Evolutionary conservation across 2,113 vertebrate genomes (phyloP).

Genomic region (Ancistrus triradiatus): DNA sequence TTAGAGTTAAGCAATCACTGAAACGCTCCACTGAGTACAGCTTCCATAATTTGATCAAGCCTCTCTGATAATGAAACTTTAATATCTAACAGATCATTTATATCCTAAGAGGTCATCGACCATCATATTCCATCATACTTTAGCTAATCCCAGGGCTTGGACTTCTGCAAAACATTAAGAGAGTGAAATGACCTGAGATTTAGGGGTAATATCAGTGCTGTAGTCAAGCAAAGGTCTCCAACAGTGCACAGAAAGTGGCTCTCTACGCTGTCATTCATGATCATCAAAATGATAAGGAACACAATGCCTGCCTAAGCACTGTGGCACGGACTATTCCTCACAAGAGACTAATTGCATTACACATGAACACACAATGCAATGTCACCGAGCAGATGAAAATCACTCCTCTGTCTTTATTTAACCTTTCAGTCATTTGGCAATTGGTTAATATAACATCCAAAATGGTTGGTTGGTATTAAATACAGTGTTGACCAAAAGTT

Average conservation of each 20-base stretch:
- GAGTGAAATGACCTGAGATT: background rate
- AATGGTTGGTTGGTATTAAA: background rate
- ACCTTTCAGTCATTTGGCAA: no score
- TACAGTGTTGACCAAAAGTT: no score
- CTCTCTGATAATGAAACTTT: conserved; percentile 25
- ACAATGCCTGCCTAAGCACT: no score
- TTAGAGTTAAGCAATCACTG: conserved; percentile 33
- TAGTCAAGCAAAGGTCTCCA: no score
- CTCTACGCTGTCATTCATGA: no score
- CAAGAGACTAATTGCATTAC: no score
- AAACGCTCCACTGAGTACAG: conserved; percentile 17
- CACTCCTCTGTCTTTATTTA: no score
- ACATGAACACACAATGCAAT: no score
- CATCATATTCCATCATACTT: conserved; percentile 20
- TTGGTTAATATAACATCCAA: background rate
- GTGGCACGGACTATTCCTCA: no score
- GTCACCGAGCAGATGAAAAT: no score
- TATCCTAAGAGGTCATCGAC: conserved; percentile 1
- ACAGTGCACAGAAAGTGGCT: no score
- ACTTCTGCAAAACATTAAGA: background rate
- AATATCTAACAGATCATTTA: conserved; percentile 19
- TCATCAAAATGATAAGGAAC: no score
- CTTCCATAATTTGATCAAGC: conserved; percentile 27
- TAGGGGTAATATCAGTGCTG: background rate
- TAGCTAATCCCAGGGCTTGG: background rate